These are phyloP conservation scores for Prionace glauca DNA, from an alignment of 2,797 vertebrate species.

Conservation along the genomic window DNA sequence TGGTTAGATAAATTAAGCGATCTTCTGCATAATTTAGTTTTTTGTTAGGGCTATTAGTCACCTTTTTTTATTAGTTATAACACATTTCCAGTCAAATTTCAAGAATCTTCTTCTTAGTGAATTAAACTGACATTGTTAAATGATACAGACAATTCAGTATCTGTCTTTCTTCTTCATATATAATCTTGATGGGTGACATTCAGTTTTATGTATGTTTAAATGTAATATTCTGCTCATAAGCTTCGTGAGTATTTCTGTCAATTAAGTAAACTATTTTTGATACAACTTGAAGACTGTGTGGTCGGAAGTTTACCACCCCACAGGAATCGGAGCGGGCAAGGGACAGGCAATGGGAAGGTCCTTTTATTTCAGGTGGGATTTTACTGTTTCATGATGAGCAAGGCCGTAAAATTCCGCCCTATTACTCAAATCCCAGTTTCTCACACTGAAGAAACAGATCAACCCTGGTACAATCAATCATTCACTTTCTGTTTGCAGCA, in stretches of 20 bases:
- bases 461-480: neutral
- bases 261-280: neutral
- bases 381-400: too few species aligned
- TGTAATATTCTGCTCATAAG: neutral
- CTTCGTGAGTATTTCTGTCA: neutral
- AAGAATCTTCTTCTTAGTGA: neutral
- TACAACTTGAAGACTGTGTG: neutral
- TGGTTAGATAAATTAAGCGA: conserved; percentile 7
- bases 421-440: neutral
- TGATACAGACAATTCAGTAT: neutral
- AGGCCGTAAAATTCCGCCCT: too few species aligned
- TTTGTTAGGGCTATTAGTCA: neutral
- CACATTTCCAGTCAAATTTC: conserved; percentile 26
- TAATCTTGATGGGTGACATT: neutral
- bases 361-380: too few species aligned
- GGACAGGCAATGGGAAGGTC: too few species aligned
- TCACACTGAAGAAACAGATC: too few species aligned
- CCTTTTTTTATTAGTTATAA: neutral
- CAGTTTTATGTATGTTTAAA: neutral
- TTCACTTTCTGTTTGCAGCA: neutral
- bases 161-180: neutral
- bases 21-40: conserved; percentile 7
- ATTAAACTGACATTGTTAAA: conserved; percentile 15
- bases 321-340: too few species aligned
- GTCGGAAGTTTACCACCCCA: too few species aligned